Evolutionary conservation across 2,113 vertebrate species (phyloP).

Genomic region (Neotoma lepida): DNA sequence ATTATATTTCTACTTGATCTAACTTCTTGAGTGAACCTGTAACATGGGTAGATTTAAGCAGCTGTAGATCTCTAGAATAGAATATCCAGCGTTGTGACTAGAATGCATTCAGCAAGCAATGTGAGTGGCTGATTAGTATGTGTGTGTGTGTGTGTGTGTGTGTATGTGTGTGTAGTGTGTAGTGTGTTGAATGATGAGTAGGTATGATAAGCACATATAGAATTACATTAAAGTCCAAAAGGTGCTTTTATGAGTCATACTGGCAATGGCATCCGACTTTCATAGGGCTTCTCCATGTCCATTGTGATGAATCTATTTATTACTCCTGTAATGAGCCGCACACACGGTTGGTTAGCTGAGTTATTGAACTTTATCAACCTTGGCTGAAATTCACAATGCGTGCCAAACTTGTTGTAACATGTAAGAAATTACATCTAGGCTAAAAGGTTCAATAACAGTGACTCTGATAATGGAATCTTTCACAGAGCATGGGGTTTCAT

Average conservation of each 20-base stretch:
- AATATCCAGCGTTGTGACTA: conserved; percentile 18
- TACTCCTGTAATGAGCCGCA: conserved; percentile 92
- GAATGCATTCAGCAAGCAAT: conserved; percentile 50
- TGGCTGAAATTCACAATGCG: conserved; percentile 90
- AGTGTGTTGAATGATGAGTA: conserved; percentile 59
- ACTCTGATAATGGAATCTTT: conserved; percentile 86
- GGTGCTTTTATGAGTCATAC: conserved; percentile 80
- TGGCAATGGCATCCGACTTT: conserved; percentile 85
- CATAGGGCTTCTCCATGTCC: conserved; percentile 87
- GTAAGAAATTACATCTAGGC: conserved; percentile 89
- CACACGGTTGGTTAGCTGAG: conserved; percentile 94
- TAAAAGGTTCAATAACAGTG: conserved; percentile 93
- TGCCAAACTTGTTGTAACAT: conserved; percentile 91
- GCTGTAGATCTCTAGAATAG: conserved; percentile 9
- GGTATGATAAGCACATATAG: conserved; percentile 68
- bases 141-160: background rate
- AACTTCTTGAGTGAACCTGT: background rate
- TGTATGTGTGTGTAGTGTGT: background rate
- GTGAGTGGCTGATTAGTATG: background rate
- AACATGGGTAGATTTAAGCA: background rate
- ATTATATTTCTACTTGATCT: background rate
- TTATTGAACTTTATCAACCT: conserved; percentile 97
- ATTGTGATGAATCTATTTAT: conserved; percentile 96
- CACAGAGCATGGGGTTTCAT: conserved; percentile 74
- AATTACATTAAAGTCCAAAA: conserved; percentile 75